Evolutionary conservation across 2,888 invertebrate genomes (phyloP).

Genomic region (Volucella zonaria): DNA sequence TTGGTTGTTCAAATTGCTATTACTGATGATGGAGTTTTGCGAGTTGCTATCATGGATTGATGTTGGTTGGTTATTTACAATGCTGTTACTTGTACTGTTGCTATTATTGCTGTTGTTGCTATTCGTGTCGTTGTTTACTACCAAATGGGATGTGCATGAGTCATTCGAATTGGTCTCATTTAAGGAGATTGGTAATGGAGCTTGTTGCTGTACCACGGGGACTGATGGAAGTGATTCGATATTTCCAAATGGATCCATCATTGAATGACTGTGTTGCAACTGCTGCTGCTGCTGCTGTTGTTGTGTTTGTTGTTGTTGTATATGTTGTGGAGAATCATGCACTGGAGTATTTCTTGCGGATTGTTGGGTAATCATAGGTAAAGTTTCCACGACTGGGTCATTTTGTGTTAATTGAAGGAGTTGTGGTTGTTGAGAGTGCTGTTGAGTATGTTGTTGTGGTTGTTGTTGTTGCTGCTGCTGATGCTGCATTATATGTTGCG

Average conservation of each 20-base stretch:
- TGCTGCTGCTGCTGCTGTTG: conserved; percentile 81
- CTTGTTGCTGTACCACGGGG: conserved; percentile 54
- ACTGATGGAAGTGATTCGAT: conserved; percentile 60
- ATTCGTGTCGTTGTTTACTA: conserved; percentile 77
- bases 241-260: conserved; percentile 65
- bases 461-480: conserved; percentile 61
- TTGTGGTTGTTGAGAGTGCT: conserved; percentile 79
- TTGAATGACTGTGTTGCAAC: conserved; percentile 57
- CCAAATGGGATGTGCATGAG: conserved; percentile 79
- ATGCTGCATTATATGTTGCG: conserved; percentile 64
- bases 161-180: conserved; percentile 82
- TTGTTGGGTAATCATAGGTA: conserved; percentile 62
- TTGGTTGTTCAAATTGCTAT: conserved; percentile 67
- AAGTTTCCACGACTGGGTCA: conserved; percentile 53
- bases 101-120: conserved; percentile 81
- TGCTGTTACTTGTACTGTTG: conserved; percentile 82
- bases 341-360: conserved; percentile 79
- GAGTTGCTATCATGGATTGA: conserved; percentile 82
- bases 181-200: conserved; percentile 77
- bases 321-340: conserved; percentile 81
- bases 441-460: conserved; percentile 77
- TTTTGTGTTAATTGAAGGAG: conserved; percentile 58
- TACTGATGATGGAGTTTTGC: conserved; percentile 81
- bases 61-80: conserved; percentile 82
- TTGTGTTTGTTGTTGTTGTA: conserved; percentile 74